Evolutionary conservation across 1,140 invertebrate genomes (phyloP), one percentile per base, ranked within the genome.

Genomic region (Panagrolaimus sp.): DNA sequence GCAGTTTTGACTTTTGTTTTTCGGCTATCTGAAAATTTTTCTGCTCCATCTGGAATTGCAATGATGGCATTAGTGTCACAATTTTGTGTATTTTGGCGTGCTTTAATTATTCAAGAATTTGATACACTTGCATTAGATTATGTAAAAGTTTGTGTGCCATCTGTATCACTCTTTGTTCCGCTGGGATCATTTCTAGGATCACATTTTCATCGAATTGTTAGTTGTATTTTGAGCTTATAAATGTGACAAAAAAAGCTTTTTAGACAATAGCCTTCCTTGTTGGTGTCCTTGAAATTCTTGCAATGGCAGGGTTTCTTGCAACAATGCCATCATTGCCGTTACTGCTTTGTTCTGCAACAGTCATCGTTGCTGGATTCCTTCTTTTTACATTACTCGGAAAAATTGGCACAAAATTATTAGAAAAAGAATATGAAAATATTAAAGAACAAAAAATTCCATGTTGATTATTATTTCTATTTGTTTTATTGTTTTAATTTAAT

Each of bases 201-300:
- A 13, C 81, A 83, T 71, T 82, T 83, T 67, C 81, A 83, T 69
- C 70, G 81, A 48, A 73, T 76, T 51, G 79, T 82, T 13, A 69
- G 31, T 38, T 38, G 2, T 2, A 38, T 4, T 4, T 4, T 38
- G 2, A 4, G 31, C 31, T 4, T 38, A 38, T 4, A 38, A 7
- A 4, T 38, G 31, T 38, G 31, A 38, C 31, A 38, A 38, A 38
- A 38, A n/a, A n/a, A n/a, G n/a, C n/a, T n/a, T 38, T 38, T 38
- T 38, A 38, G 31, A 38, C 31, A 13, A 67, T 75, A 14, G 74
- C 74, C 23, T 20, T 64, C 2, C 57, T 76, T 13, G 63, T 76
- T 65, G 65, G 65, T 44, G 67, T 76, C 48, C 63, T 73, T 14
- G 70, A 76, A 62, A 70, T 63, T 9, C 65, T 75, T n/a, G 70